Evolutionary conservation across 2,113 vertebrate genomes (phyloP).

Genomic region (Datnioides undecimradiatus): DNA sequence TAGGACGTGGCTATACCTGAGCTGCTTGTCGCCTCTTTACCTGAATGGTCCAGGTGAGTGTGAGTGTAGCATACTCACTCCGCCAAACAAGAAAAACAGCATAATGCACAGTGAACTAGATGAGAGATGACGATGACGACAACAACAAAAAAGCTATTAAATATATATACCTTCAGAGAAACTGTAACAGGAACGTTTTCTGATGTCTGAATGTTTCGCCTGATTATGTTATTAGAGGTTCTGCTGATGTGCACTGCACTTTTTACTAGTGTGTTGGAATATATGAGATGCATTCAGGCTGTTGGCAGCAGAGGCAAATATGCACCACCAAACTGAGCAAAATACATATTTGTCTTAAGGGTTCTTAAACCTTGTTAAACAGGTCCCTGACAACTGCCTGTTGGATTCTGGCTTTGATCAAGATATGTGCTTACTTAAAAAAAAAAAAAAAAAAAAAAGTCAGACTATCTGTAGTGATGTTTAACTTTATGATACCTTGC

Average conservation of each 20-base stretch:
- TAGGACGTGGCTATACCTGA: conserved; percentile 84
- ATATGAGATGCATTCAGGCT: background rate
- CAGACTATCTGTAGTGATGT: background rate
- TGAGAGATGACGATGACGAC: conserved; percentile 13
- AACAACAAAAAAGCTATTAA: no score
- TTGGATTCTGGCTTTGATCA: no score
- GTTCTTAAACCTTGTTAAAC: background rate
- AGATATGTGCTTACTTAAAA: no score
- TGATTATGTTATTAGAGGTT: background rate
- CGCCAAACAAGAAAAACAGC: conserved; percentile 41
- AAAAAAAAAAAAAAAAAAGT: no score
- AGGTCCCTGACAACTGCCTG: no score
- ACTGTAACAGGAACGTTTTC: background rate
- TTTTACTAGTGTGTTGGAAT: background rate
- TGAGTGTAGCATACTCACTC: conserved; percentile 60
- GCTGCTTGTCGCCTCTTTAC: conserved; percentile 82
- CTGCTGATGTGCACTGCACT: background rate
- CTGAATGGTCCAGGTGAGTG: conserved; percentile 80
- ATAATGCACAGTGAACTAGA: conserved; percentile 5
- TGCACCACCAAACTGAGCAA: background rate
- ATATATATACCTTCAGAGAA: no score
- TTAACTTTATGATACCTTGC: background rate
- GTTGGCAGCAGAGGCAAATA: background rate
- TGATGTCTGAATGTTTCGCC: background rate
- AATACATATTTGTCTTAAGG: background rate